A percentile compares a stretch with the other conserved stretches of the same genome.
Conservation (phyloP, 2,888 invertebrate species). For the Stenurella melanura region DNA sequence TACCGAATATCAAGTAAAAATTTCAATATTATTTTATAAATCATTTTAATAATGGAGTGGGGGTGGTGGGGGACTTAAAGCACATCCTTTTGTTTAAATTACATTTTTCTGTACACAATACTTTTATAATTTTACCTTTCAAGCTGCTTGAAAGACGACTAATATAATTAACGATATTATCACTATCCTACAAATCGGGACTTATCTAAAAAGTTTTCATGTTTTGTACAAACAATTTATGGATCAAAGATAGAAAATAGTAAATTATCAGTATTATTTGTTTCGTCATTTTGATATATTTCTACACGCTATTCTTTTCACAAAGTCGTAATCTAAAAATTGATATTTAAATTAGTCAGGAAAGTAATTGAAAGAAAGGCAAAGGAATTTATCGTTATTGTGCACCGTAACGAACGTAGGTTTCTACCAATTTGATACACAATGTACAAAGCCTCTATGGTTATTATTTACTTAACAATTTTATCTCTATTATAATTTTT, state of each 20-base stretch:
- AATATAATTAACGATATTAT: too few relatives aligned
- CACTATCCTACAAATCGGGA: too few relatives aligned
- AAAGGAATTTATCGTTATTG: background rate
- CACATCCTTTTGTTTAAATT: too few relatives aligned
- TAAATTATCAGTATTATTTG: background rate
- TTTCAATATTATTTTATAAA: too few relatives aligned
- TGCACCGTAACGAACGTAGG: background rate
- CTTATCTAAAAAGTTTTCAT: too few relatives aligned
- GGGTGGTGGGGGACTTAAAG: too few relatives aligned
- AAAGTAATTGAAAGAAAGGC: background rate
- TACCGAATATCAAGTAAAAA: too few relatives aligned
- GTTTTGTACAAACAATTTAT: too few relatives aligned
- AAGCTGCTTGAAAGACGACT: too few relatives aligned
- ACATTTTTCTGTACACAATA: too few relatives aligned
- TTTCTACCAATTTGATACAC: slow-evolving; percentile 9
- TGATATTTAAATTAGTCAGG: background rate
- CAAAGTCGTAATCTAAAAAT: background rate
- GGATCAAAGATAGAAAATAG: background rate
- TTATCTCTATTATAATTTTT: slow-evolving; percentile 22
- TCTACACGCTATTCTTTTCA: background rate
- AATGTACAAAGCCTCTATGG: background rate
- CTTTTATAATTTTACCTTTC: too few relatives aligned
- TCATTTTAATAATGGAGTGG: too few relatives aligned
- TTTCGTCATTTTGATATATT: background rate
- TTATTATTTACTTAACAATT: slow-evolving; percentile 16